Base-by-base conservation (phyloP, 2,113 vertebrate species). In the Petrocephalus microphthalmus region DNA sequence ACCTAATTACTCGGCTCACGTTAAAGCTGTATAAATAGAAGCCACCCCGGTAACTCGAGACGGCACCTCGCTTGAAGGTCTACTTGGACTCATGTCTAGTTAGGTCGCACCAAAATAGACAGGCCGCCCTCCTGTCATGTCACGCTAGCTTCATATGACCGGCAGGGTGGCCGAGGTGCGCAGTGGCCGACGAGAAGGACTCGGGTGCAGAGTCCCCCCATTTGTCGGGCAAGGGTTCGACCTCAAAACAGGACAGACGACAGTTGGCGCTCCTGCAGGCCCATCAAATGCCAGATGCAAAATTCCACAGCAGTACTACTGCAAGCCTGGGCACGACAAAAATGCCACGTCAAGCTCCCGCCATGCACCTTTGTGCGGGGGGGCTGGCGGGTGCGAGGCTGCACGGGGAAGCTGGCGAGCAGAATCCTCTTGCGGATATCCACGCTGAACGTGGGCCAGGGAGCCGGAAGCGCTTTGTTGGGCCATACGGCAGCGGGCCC, bases 51-150 rank as follows among this genome's bases (percentile, higher is more conserved):
- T 56, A 57, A 83, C 78, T 88, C 22, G 87, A 88, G 53, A 83
- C 2, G 2, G 17, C 52, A 52, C 74, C 42, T 82, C 17, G n/a
- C 52, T 82, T 42, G 33, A 88, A 81, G 54, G 86, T 67, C 37
- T 42, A 25, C 85, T 86, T 86, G 60, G 86, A 71, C 71, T 51
- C 11, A 45, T 37, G 17, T 42, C 47, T 49, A 88, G 67, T 42
- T 88, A 22, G 87, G 86, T 71, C 22, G 45, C n/a, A 78, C 47
- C 22, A 74, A 78, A 87, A 67, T 81, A 88, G 71, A 42, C 10
- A 22, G 74, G 71, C 87, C 37, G 25, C 19, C 64, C 60, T 87
- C 86, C 64, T 60, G 33, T 64, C 64, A 51, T 67, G 42, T 64
- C 85, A 49, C 60, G 52, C 84, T 33, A 52, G 49, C 51, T 54